phyloP scores from a whole-genome alignment of 2,113 vertebrate genomes.

The Sander vitreus region DNA sequence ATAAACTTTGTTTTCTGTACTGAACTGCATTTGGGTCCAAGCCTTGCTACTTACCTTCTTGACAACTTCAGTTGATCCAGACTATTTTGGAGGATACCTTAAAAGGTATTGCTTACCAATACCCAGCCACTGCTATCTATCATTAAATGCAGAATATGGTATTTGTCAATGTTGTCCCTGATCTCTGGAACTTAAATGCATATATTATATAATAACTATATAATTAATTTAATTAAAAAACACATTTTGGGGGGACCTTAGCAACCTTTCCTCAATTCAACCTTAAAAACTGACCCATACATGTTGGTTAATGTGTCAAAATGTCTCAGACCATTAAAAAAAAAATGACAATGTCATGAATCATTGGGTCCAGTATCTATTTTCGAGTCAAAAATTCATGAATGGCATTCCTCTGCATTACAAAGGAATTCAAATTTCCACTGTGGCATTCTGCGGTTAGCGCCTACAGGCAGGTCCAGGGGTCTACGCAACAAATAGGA shows the following conservation, averaged over 20 bases:
- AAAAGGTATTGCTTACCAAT: too few relatives aligned
- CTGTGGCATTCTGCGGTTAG: slow-evolving; percentile 41
- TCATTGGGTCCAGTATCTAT: slow-evolving; percentile 27
- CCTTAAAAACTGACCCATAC: neutral
- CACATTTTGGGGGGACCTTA: neutral
- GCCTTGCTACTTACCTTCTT: too few relatives aligned
- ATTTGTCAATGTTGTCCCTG: neutral
- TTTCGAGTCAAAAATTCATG: slow-evolving; percentile 53
- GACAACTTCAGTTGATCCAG: too few relatives aligned
- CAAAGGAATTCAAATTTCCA: slow-evolving; percentile 70
- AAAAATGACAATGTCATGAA: slow-evolving; percentile 9
- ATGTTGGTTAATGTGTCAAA: slow-evolving; percentile 3
- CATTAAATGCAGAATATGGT: neutral
- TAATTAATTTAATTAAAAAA: too few relatives aligned
- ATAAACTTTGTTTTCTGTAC: too few relatives aligned
- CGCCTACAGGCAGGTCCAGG: slow-evolving; percentile 50
- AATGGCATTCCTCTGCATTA: slow-evolving; percentile 66
- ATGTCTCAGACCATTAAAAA: neutral
- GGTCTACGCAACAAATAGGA: slow-evolving; percentile 56
- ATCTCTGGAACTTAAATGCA: neutral
- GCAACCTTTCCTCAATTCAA: neutral
- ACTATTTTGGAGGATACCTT: too few relatives aligned
- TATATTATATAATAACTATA: too few relatives aligned
- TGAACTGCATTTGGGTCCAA: too few relatives aligned
- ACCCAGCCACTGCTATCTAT: neutral